Evolutionary conservation across 2,888 invertebrate genomes (phyloP), one percentile per base, ranked within the genome.

Genomic region (Pristionchus maxplancki): DNA sequence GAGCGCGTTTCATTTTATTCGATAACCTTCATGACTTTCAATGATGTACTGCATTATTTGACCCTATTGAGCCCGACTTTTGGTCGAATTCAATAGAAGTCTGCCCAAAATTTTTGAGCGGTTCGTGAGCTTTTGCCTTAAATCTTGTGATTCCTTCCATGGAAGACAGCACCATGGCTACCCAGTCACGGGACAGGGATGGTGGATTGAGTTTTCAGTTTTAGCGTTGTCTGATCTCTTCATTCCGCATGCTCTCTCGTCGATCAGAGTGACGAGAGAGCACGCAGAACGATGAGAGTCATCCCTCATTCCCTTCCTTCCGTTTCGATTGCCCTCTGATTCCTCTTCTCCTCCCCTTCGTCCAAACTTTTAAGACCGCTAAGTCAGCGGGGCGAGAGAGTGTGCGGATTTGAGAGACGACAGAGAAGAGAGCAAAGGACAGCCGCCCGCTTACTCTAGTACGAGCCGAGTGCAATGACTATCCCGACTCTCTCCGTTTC

Each of bases 331-430:
- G 58, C 58, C 24, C 58, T n/a, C 58, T 58, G 58, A 58, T 58
- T 58, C 58, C 64, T 64, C 64, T 64, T 31, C 13, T 64, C 64
- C 20, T 58, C 24, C 62, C 13, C 20, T 31, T 20, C 28, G n/a
- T n/a, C n/a, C n/a, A n/a, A 34, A 64, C 64, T 64, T 64, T 64
- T 64, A 64, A 64, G 64, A 64, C 64, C 64, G 28, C 64, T 31
- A 28, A 31, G 31, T 31, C 8, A 64, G 28, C 13, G 9, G 17
- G 31, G 34, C 64, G 64, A 64, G 64, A 34, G 64, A 64, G 31
- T 31, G 15, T 28, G 28, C 28, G 64, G 31, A 64, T 31, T 64
- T 0, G 28, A 64, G 64, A 64, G 64, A 48, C n/a, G n/a, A n/a
- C n/a, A n/a, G n/a, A n/a, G n/a, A n/a, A 3, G 4, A 31, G 31